Evolutionary conservation across 2,888 invertebrate species (phyloP).

Genomic region (Caenorhabditis sulstoni): DNA sequence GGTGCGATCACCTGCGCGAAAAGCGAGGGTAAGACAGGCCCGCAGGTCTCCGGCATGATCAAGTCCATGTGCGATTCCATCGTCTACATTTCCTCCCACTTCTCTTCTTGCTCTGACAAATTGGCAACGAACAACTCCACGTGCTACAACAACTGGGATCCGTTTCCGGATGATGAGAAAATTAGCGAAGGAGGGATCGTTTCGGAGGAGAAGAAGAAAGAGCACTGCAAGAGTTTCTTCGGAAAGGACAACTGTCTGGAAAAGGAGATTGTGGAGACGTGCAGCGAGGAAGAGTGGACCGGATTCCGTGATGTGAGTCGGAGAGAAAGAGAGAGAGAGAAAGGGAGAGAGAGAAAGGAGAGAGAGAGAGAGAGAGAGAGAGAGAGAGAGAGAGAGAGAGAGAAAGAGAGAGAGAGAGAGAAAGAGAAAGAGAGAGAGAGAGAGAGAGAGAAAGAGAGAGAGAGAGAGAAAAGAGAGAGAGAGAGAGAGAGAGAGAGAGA

Average conservation of each 20-base stretch:
- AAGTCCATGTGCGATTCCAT: constrained; percentile 27
- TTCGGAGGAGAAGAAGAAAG: constrained; percentile 13
- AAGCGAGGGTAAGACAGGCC: not conserved
- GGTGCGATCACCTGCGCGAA: not conserved
- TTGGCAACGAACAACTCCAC: constrained; percentile 16
- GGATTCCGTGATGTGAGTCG: constrained; percentile 38
- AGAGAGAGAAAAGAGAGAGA: too few species aligned
- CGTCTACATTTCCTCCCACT: constrained; percentile 12
- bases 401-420: too few species aligned
- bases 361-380: too few species aligned
- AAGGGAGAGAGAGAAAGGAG: too few species aligned
- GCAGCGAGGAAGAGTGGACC: constrained; percentile 28
- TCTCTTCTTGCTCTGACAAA: constrained; percentile 16
- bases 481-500: too few species aligned
- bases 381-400: too few species aligned
- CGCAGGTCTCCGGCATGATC: constrained; percentile 2
- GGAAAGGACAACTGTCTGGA: constrained; percentile 36
- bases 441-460: too few species aligned
- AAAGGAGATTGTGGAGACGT: constrained; percentile 21
- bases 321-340: too few species aligned
- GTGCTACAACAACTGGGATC: constrained; percentile 34
- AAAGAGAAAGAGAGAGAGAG: too few species aligned
- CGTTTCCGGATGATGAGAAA: constrained; percentile 12
- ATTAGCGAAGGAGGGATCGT: constrained; percentile 8
- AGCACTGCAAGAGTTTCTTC: constrained; percentile 32